Conservation (phyloP, 2,888 invertebrate species). For the Acanthosepion esculentum region DNA sequence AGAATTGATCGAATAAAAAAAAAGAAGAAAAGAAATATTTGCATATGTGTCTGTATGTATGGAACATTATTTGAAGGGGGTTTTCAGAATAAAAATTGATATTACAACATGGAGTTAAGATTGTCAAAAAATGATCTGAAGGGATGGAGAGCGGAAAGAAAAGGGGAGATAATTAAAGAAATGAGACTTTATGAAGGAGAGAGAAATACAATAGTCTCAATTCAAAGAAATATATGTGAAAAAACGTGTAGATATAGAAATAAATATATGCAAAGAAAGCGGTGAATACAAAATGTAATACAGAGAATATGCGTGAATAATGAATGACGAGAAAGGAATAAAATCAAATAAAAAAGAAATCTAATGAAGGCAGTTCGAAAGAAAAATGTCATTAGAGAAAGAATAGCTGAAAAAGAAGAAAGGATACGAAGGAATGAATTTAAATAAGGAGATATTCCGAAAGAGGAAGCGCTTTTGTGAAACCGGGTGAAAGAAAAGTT, state of each 20-base stretch:
- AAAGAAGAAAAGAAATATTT: not conserved
- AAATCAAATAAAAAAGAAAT: not conserved
- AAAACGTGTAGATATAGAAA: too few relatives aligned
- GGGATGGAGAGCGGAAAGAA: not conserved
- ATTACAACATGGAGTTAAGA: conserved; percentile 2
- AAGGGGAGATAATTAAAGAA: conserved; percentile 33
- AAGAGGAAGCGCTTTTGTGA: not conserved
- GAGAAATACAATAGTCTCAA: not conserved
- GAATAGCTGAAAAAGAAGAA: not conserved
- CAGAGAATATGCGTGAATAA: too few relatives aligned
- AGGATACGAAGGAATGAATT: not conserved
- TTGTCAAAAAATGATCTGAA: not conserved
- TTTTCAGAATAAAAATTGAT: not conserved
- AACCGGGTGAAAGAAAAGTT: not conserved
- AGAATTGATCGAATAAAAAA: not conserved
- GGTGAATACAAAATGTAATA: too few relatives aligned
- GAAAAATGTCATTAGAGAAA: not conserved
- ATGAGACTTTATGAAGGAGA: not conserved
- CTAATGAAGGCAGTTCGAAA: not conserved
- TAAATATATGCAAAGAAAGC: not conserved
- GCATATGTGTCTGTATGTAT: not conserved
- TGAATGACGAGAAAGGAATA: not conserved
- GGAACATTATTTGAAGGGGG: not conserved
- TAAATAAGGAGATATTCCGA: too few relatives aligned
- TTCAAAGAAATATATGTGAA: not conserved